Conservation (phyloP, 2,797 vertebrate genomes). For the Gadopsis bispinosus region DNA sequence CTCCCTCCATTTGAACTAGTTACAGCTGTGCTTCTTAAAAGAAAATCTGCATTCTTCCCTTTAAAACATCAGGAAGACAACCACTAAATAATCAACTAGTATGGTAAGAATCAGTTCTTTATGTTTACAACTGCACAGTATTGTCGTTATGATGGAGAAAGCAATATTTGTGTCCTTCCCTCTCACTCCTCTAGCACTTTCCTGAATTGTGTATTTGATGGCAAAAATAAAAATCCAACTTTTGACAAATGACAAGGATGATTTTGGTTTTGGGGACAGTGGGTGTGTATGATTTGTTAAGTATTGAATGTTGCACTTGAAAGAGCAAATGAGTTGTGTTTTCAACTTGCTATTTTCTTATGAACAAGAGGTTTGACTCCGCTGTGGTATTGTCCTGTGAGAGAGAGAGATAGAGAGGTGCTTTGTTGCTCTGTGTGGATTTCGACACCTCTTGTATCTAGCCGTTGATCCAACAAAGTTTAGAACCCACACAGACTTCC, state of each 20-base stretch:
- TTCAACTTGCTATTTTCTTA: conserved; percentile 74
- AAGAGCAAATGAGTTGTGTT: conserved; percentile 55
- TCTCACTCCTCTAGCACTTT: conserved; percentile 57
- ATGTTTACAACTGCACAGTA: conserved; percentile 78
- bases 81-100: conserved; percentile 50
- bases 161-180: conserved; percentile 76
- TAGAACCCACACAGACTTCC: conserved; percentile 1
- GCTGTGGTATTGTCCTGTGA: conserved; percentile 60
- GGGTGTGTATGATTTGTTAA: conserved; percentile 47
- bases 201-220: conserved; percentile 45
- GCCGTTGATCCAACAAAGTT: background rate
- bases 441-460: conserved; percentile 4
- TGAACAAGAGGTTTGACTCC: conserved; percentile 51
- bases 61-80: conserved; percentile 33
- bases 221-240: conserved; percentile 46
- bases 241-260: conserved; percentile 23
- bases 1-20: conserved; percentile 8
- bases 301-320: conserved; percentile 71
- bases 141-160: conserved; percentile 71
- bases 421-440: conserved; percentile 43
- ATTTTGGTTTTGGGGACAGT: conserved; percentile 19
- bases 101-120: conserved; percentile 46
- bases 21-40: conserved; percentile 37
- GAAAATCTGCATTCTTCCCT: conserved; percentile 51
- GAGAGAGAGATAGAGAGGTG: conserved; percentile 17